These are phyloP conservation scores for Canis aureus DNA, from an alignment of 2,113 vertebrate species.

Conservation along the genomic window DNA sequence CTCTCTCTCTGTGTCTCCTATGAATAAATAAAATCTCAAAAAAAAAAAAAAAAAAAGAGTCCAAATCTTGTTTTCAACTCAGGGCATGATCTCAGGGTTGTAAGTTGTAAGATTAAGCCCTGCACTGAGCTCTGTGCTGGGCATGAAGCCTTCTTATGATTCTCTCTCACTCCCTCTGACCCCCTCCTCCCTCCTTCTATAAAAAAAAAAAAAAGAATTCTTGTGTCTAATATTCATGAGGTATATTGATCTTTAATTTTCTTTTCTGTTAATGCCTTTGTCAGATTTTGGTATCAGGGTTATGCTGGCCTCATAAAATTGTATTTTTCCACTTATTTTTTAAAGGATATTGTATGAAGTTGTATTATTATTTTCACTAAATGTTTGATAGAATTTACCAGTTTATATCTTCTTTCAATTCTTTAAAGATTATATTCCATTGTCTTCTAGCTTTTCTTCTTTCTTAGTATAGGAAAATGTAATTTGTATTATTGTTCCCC, in stretches of 20 bases:
- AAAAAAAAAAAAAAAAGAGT: background rate
- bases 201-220: background rate
- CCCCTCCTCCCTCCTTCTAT: background rate
- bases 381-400: background rate
- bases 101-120: background rate
- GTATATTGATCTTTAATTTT: slow-evolving; percentile 2
- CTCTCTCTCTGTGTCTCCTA: background rate
- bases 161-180: background rate
- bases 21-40: background rate
- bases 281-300: background rate
- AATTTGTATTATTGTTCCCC: background rate
- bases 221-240: background rate
- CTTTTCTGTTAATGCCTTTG: background rate
- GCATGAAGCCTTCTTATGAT: background rate
- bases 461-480: background rate
- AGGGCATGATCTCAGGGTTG: background rate
- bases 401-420: background rate
- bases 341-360: slow-evolving; percentile 10
- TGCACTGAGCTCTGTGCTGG: background rate
- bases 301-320: background rate
- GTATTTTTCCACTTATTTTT: background rate
- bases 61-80: background rate
- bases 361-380: background rate
- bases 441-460: background rate
- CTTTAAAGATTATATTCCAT: background rate